A percentile compares a stretch with the other conserved stretches of the same genome.
These are phyloP conservation scores for Simalia tracyae DNA, from an alignment of 2,797 vertebrate species.

Conservation along the genomic window DNA sequence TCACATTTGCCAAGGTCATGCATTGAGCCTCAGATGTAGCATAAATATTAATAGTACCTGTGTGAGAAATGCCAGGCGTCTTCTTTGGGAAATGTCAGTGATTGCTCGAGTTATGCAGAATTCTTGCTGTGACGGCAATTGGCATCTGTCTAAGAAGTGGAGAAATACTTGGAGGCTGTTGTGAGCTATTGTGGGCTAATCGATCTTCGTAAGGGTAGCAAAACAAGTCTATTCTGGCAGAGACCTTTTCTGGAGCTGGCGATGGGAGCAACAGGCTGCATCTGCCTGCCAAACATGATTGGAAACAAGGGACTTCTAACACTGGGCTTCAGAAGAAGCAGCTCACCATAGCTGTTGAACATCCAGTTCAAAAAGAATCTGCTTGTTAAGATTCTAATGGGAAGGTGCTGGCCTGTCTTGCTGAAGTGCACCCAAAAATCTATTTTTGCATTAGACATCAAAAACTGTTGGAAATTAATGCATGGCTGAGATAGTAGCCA, in stretches of 20 bases:
- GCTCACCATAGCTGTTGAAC: not conserved
- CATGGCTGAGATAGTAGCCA: not conserved
- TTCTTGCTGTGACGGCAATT: conserved; percentile 29
- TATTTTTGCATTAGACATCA: too few species aligned
- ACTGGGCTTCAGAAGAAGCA: not conserved
- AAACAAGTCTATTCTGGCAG: conserved; percentile 21
- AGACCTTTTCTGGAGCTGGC: not conserved
- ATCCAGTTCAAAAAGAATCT: not conserved
- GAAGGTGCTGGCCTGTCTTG: not conserved
- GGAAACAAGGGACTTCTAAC: not conserved
- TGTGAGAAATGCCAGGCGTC: conserved; percentile 15
- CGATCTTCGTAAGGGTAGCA: conserved; percentile 9
- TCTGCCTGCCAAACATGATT: conserved; percentile 6
- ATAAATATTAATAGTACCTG: not conserved
- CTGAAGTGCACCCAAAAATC: not conserved
- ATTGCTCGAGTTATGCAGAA: conserved; percentile 1
- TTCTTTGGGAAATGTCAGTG: conserved; percentile 30
- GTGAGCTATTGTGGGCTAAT: conserved; percentile 16
- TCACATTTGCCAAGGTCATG: conserved; percentile 2
- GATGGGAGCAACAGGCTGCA: not conserved
- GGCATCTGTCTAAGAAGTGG: conserved; percentile 5
- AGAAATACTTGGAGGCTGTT: conserved; percentile 5
- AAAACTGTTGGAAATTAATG: not conserved
- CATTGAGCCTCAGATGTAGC: not conserved
- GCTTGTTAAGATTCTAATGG: not conserved